These are phyloP conservation scores for Oplegnathus fasciatus DNA, from an alignment of 2,113 vertebrate genomes.

Conservation along the genomic window DNA sequence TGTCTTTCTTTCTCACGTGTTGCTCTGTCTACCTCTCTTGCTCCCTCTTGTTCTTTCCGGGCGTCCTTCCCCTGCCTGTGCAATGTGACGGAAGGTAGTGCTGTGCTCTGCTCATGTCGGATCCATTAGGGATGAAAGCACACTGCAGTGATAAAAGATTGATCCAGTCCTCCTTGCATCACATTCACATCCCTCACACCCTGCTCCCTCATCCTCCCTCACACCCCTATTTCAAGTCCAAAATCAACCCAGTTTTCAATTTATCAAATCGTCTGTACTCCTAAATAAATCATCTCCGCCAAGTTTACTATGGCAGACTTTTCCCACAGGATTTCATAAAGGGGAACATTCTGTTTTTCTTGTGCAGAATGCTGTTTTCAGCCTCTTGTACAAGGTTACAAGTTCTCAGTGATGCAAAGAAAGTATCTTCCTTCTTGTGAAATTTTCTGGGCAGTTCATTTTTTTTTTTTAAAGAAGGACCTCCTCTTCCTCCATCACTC, in stretches of 20 bases:
- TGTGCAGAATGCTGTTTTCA: neutral
- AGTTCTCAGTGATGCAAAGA: conserved; percentile 28
- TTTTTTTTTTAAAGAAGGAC: neutral
- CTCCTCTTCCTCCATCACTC: neutral
- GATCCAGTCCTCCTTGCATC: conserved; percentile 75
- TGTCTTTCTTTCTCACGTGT: conserved; percentile 33
- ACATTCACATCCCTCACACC: conserved; percentile 71
- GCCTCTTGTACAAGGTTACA: conserved; percentile 17
- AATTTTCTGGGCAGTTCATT: neutral
- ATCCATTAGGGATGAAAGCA: conserved; percentile 79
- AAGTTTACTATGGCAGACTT: conserved; percentile 53
- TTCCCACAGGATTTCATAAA: conserved; percentile 40
- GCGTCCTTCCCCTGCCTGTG: conserved; percentile 63
- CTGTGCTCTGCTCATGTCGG: conserved; percentile 69
- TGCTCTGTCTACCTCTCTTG: conserved; percentile 33
- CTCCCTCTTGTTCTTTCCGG: conserved; percentile 42
- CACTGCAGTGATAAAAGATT: conserved; percentile 80
- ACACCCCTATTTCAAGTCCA: conserved; percentile 58
- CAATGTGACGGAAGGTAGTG: conserved; percentile 71
- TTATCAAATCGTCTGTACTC: conserved; percentile 61
- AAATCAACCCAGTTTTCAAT: conserved; percentile 71
- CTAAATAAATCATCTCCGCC: conserved; percentile 67
- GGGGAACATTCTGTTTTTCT: conserved; percentile 42
- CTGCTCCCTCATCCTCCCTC: conserved; percentile 49
- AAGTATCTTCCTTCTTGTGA: neutral